Conservation (phyloP, 2,797 vertebrate species). For the Silurus lanzhouensis region DNA sequence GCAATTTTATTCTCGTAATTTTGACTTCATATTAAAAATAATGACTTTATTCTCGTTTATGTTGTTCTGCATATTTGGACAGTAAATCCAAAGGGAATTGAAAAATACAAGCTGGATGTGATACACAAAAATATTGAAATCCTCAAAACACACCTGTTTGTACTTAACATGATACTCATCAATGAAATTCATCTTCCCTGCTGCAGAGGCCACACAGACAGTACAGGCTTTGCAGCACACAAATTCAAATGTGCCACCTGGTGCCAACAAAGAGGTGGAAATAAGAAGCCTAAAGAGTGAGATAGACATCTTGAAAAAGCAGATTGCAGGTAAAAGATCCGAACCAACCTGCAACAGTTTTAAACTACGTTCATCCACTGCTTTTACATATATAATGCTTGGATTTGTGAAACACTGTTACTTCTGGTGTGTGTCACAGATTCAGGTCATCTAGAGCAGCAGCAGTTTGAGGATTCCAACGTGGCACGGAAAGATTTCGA, state of each 20-base stretch:
- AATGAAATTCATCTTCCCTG: background rate
- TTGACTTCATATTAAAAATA: too few species aligned
- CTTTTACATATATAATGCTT: background rate
- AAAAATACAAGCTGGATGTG: too few species aligned
- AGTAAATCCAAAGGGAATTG: too few species aligned
- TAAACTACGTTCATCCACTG: background rate
- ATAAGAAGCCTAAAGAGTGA: conserved; percentile 92
- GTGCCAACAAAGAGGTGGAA: conserved; percentile 89
- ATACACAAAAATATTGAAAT: too few species aligned
- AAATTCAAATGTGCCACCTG: conserved; percentile 79
- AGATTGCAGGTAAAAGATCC: conserved; percentile 82
- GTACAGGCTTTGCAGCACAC: conserved; percentile 91
- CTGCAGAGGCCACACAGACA: conserved; percentile 90
- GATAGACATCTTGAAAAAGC: conserved; percentile 92
- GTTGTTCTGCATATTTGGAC: too few species aligned
- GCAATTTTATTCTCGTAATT: too few species aligned
- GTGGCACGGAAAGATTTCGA: conserved; percentile 73
- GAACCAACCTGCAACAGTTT: background rate
- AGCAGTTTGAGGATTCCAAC: conserved; percentile 84
- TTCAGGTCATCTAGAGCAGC: conserved; percentile 84
- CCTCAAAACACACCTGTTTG: background rate
- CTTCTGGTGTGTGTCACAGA: conserved; percentile 69
- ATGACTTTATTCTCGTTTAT: too few species aligned
- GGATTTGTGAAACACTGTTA: background rate
- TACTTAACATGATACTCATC: background rate